Conservation (phyloP, 2,888 invertebrate species). For the Ariolimax columbianus region DNA sequence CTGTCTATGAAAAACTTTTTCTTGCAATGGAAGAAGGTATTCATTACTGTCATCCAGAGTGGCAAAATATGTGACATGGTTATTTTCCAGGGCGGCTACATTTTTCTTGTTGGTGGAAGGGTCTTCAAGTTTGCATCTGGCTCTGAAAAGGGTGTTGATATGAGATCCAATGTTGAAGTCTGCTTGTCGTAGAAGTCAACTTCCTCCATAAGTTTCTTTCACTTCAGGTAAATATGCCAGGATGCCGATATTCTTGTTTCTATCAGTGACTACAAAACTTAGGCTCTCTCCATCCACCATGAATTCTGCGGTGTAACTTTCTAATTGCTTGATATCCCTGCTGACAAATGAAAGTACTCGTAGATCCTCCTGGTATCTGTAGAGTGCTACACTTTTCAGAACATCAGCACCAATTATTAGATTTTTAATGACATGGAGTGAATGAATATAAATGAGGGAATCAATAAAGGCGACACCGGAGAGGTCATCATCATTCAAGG, state of each 20-base stretch:
- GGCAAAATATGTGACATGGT: constrained; percentile 90
- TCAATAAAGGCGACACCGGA: constrained; percentile 99
- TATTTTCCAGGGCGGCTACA: constrained; percentile 82
- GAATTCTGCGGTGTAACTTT: constrained; percentile 93
- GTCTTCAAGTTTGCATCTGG: constrained; percentile 86
- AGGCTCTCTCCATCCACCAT: constrained; percentile 94
- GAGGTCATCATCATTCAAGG: constrained; percentile 95
- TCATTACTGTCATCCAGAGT: constrained; percentile 96
- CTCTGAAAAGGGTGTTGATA: constrained; percentile 92
- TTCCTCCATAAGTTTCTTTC: constrained; percentile 85
- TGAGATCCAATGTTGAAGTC: constrained; percentile 89
- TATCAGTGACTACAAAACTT: constrained; percentile 92
- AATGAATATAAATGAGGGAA: constrained; percentile 98
- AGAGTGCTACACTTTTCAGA: constrained; percentile 93
- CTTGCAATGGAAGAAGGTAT: constrained; percentile 92
- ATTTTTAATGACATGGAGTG: constrained; percentile 93
- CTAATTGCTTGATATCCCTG: constrained; percentile 80
- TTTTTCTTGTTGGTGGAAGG: constrained; percentile 78
- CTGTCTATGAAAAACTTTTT: constrained; percentile 94
- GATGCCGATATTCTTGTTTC: constrained; percentile 91
- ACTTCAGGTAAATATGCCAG: constrained; percentile 97
- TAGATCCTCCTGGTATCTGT: constrained; percentile 94
- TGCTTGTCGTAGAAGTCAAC: constrained; percentile 91
- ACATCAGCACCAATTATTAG: constrained; percentile 97
- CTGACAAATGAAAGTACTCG: constrained; percentile 93